phyloP scores from a whole-genome alignment of 2,113 vertebrate species.

The Peromyscus polionotus region DNA sequence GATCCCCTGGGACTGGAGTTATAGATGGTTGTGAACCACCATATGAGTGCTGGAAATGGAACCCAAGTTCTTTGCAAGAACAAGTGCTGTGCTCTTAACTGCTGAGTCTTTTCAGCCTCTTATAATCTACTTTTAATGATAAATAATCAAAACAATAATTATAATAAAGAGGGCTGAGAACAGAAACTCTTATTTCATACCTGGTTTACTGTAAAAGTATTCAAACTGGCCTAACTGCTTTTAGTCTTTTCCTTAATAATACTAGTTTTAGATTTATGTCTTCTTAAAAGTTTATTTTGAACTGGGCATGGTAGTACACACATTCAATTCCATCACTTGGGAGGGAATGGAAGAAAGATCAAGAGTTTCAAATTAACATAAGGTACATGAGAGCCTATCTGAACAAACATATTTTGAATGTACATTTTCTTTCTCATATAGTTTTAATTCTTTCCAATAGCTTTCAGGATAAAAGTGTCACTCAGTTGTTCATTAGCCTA shows the following conservation, averaged over 20 bases:
- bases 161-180: neutral
- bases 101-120: neutral
- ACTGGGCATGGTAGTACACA: neutral
- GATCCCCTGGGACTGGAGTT: neutral
- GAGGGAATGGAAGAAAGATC: neutral
- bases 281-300: slow-evolving; percentile 15
- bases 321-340: neutral
- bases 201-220: slow-evolving; percentile 4
- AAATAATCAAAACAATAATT: slow-evolving; percentile 39
- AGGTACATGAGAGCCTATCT: neutral
- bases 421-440: slow-evolving; percentile 44
- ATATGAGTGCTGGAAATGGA: neutral
- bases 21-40: neutral
- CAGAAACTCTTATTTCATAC: neutral
- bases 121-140: slow-evolving; percentile 24
- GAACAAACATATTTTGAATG: neutral
- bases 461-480: slow-evolving; percentile 34
- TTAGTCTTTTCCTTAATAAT: neutral
- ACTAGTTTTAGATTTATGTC: slow-evolving; percentile 2
- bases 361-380: neutral
- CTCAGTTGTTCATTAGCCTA: neutral
- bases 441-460: slow-evolving; percentile 46
- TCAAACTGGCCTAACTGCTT: slow-evolving; percentile 35
- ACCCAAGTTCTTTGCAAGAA: neutral
- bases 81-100: neutral